A percentile compares a stretch with the other conserved stretches of the same genome.
These are phyloP conservation scores for Xyliphius kryptos DNA, from an alignment of 2,113 vertebrate species.

Conservation along the genomic window DNA sequence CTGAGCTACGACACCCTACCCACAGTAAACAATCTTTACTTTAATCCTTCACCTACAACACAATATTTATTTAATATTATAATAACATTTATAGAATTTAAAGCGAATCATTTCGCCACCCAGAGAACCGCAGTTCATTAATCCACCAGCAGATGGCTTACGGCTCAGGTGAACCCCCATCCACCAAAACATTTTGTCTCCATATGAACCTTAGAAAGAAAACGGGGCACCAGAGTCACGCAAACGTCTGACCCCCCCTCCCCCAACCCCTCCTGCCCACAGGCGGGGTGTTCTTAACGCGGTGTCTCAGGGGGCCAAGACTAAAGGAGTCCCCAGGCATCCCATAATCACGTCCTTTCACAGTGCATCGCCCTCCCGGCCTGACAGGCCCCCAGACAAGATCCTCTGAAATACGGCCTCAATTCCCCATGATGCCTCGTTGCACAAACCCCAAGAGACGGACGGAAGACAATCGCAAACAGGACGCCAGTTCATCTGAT, in stretches of 20 bases:
- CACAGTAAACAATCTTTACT: too few relatives aligned
- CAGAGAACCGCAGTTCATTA: slow-evolving; percentile 2
- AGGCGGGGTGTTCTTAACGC: slow-evolving; percentile 69
- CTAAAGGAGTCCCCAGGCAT: slow-evolving; percentile 62
- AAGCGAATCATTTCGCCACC: too few relatives aligned
- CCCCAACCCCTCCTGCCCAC: slow-evolving; percentile 26
- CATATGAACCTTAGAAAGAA: slow-evolving; percentile 18
- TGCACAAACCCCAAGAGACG: slow-evolving; percentile 1
- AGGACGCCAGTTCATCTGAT: too few relatives aligned
- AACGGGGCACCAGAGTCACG: background rate
- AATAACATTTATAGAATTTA: too few relatives aligned
- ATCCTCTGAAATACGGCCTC: slow-evolving; percentile 35
- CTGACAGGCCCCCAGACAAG: slow-evolving; percentile 35
- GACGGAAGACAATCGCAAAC: background rate
- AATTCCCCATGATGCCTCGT: slow-evolving; percentile 22
- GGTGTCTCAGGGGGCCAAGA: slow-evolving; percentile 61
- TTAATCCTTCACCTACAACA: too few relatives aligned
- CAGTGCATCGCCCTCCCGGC: slow-evolving; percentile 37
- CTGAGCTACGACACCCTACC: too few relatives aligned
- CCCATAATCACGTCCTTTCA: slow-evolving; percentile 61
- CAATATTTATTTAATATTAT: too few relatives aligned
- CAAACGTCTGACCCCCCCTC: background rate
- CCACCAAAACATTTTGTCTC: slow-evolving; percentile 16
- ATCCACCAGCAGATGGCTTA: slow-evolving; percentile 9
- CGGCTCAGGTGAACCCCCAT: slow-evolving; percentile 25